These are phyloP conservation scores for Spea hammondii DNA, from an alignment of 2,797 vertebrate species.

Conservation along the genomic window DNA sequence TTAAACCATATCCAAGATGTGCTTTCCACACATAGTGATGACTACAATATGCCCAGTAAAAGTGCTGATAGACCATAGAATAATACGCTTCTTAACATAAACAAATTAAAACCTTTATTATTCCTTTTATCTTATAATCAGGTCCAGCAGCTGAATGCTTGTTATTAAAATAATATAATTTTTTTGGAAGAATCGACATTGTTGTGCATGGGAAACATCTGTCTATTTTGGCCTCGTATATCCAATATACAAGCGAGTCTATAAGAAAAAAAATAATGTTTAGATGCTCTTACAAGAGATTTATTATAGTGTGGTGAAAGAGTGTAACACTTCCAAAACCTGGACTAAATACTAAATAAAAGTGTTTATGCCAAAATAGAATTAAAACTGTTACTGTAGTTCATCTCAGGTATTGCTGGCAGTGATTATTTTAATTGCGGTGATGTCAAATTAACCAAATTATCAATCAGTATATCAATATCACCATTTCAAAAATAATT, in stretches of 20 bases:
- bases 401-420: slow-evolving; percentile 15
- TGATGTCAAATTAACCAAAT: too few species aligned
- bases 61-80: slow-evolving; percentile 39
- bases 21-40: slow-evolving; percentile 5
- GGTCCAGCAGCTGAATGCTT: slow-evolving; percentile 40
- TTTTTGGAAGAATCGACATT: slow-evolving; percentile 37
- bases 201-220: slow-evolving; percentile 48
- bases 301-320: slow-evolving; percentile 35
- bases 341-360: slow-evolving; percentile 24
- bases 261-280: slow-evolving; percentile 32
- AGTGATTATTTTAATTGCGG: too few species aligned
- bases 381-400: slow-evolving; percentile 7
- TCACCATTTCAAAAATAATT: too few species aligned
- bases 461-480: too few species aligned
- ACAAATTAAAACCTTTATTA: slow-evolving; percentile 41
- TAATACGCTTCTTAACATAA: slow-evolving; percentile 35
- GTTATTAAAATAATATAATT: slow-evolving; percentile 41
- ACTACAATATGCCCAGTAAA: slow-evolving; percentile 15
- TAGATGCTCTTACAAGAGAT: slow-evolving; percentile 16
- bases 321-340: slow-evolving; percentile 11
- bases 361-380: background rate
- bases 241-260: slow-evolving; percentile 34
- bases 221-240: slow-evolving; percentile 35
- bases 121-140: slow-evolving; percentile 42
- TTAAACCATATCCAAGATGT: slow-evolving; percentile 10